These are phyloP conservation scores for Pomacea canaliculata DNA, from an alignment of 2,888 invertebrate species.

Conservation along the genomic window DNA sequence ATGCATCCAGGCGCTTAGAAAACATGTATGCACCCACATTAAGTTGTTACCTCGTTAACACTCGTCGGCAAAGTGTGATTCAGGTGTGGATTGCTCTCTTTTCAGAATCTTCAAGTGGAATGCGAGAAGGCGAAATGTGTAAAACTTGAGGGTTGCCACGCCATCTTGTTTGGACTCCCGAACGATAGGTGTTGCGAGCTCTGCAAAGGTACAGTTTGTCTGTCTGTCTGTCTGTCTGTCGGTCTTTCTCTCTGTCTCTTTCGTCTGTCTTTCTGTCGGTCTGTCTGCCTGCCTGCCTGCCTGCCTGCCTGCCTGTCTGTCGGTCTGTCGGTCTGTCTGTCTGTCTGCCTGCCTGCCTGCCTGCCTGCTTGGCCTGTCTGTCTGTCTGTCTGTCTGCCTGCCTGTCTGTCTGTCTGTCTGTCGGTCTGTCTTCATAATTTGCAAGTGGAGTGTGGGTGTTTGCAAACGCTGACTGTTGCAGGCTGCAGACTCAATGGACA, in stretches of 20 bases:
- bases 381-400: conserved; percentile 4
- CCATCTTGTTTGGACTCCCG: conserved; percentile 77
- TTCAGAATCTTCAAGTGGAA: conserved; percentile 73
- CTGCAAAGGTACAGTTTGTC: conserved; percentile 74
- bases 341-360: neutral
- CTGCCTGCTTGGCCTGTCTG: conserved; percentile 11
- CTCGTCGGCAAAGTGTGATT: no score
- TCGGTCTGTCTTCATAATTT: neutral
- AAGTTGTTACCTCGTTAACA: no score
- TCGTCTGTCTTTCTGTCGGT: neutral
- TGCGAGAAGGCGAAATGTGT: conserved; percentile 58
- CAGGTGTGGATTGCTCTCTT: neutral
- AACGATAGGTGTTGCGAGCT: conserved; percentile 84
- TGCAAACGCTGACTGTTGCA: conserved; percentile 59
- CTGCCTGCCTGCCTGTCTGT: neutral
- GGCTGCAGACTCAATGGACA: conserved; percentile 85
- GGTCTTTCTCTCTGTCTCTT: neutral
- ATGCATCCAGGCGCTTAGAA: no score
- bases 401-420: neutral
- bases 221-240: conserved; percentile 5
- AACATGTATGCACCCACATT: no score
- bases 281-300: neutral
- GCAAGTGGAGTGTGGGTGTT: no score
- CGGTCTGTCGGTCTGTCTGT: neutral
- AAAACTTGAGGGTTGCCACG: conserved; percentile 83